Evolutionary conservation across 2,113 vertebrate species (phyloP).

Genomic region (Bombycilla garrulus): DNA sequence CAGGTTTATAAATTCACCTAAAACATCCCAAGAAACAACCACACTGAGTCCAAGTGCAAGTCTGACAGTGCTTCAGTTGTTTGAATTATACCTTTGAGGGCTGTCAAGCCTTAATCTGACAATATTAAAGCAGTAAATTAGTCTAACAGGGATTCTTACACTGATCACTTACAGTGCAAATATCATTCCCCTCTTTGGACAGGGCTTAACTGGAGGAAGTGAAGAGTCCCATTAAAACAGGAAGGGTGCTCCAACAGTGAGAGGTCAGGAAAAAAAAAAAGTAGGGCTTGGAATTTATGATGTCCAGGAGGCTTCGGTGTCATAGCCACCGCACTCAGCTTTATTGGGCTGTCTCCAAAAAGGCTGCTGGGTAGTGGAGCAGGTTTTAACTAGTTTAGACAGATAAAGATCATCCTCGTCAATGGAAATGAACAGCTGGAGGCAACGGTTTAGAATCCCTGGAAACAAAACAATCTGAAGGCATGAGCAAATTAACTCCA

Average conservation of each 20-base stretch:
- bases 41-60: neutral
- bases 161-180: neutral
- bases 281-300: slow-evolving; percentile 51
- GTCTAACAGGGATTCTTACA: neutral
- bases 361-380: slow-evolving; percentile 48
- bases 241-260: neutral
- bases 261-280: slow-evolving; percentile 15
- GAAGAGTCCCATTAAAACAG: slow-evolving; percentile 27
- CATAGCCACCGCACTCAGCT: slow-evolving; percentile 17
- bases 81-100: neutral
- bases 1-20: neutral
- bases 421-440: slow-evolving; percentile 75
- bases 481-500: slow-evolving; percentile 62
- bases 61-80: neutral
- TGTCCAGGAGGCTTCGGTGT: slow-evolving; percentile 56
- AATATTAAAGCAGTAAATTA: neutral
- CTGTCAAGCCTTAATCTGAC: neutral
- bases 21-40: neutral
- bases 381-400: slow-evolving; percentile 70
- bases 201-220: slow-evolving; percentile 3
- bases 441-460: slow-evolving; percentile 61
- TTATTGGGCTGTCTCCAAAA: slow-evolving; percentile 57
- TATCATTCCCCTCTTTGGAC: neutral
- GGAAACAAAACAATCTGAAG: slow-evolving; percentile 56
- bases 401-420: slow-evolving; percentile 73